Conservation (phyloP, 2,888 invertebrate species). For the Oasisia sp. region DNA sequence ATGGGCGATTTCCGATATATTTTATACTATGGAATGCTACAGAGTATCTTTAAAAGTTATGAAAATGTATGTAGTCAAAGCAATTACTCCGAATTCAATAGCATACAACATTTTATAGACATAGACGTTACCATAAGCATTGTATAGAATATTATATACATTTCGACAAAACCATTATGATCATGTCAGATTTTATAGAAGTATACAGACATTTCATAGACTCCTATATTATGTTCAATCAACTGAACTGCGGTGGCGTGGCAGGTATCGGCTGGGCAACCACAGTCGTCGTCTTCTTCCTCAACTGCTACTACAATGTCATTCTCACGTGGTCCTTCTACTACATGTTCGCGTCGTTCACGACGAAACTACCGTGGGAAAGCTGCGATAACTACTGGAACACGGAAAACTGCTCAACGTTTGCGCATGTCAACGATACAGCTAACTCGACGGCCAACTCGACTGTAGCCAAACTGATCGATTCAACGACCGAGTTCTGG, state of each 20-base stretch:
- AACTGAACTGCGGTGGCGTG: background rate
- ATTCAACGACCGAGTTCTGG: constrained; percentile 23
- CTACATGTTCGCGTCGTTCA: constrained; percentile 67
- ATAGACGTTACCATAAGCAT: no score
- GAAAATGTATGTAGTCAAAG: no score
- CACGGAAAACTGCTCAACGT: constrained; percentile 55
- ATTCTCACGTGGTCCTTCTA: constrained; percentile 68
- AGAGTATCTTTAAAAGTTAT: no score
- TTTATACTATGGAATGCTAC: no score
- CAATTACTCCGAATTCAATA: no score
- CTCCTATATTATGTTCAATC: no score
- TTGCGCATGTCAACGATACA: background rate
- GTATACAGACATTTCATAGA: no score
- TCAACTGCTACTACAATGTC: constrained; percentile 71
- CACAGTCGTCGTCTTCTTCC: constrained; percentile 68
- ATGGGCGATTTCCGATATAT: no score
- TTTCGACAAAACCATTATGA: no score
- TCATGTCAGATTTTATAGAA: no score
- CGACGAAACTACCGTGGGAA: constrained; percentile 68
- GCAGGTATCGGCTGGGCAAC: constrained; percentile 70
- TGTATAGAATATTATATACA: no score
- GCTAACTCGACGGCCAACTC: background rate
- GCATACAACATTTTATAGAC: no score
- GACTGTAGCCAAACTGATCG: background rate
- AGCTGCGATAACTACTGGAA: constrained; percentile 69